Evolutionary conservation across 1,140 invertebrate genomes (phyloP).

Genomic region (Bombus turneri): DNA sequence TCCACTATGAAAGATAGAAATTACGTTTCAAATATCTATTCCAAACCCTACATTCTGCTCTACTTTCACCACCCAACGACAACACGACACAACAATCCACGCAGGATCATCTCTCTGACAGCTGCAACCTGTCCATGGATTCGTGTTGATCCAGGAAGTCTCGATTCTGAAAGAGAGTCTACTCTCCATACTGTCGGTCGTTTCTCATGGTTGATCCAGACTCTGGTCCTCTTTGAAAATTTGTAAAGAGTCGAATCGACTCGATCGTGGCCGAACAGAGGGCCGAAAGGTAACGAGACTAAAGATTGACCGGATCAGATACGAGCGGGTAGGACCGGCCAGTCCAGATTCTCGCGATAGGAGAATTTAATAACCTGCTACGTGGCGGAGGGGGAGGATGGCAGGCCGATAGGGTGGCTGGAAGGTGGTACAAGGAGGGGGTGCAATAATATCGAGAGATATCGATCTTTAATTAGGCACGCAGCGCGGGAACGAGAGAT

Average conservation of each 20-base stretch:
- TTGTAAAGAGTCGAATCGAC: conserved; percentile 61
- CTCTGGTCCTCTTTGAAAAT: conserved; percentile 54
- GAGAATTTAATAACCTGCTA: conserved; percentile 83
- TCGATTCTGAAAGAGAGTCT: not conserved
- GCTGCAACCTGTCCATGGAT: not conserved
- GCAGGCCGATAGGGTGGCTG: conserved; percentile 60
- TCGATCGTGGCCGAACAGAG: conserved; percentile 39
- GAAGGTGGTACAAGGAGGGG: conserved; percentile 61
- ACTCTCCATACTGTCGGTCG: not conserved
- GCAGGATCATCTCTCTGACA: not conserved
- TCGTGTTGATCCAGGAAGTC: not conserved
- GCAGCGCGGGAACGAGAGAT: conserved; percentile 81
- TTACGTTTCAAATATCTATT: not conserved
- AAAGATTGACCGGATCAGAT: conserved; percentile 80
- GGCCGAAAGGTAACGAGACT: conserved; percentile 76
- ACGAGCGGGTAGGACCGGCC: conserved; percentile 75
- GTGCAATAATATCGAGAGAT: conserved; percentile 82
- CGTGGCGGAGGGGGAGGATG: conserved; percentile 33
- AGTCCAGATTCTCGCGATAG: conserved; percentile 80
- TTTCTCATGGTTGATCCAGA: not conserved
- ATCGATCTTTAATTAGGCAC: conserved; percentile 83
- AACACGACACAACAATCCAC: too few relatives aligned
- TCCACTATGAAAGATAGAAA: not conserved
- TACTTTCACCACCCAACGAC: not conserved
- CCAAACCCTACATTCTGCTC: not conserved